Evolutionary conservation across 2,888 invertebrate genomes (phyloP), one percentile per base, ranked within the genome.

Genomic region (Sialis lutaria): DNA sequence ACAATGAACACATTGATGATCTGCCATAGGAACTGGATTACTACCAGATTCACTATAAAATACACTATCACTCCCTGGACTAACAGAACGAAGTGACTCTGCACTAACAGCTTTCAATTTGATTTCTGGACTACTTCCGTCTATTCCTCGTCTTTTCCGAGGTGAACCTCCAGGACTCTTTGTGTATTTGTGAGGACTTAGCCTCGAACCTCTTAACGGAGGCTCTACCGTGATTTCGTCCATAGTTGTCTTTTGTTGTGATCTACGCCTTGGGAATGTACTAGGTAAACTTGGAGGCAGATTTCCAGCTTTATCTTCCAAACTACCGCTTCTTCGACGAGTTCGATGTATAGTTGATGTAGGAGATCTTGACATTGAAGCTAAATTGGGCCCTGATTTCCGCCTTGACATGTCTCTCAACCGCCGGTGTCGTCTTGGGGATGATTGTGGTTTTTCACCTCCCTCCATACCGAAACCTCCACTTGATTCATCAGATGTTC

Each of bases 1-100:
- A 60, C 88, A 88, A 59, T 85, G 85, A 1, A 79, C 75, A 42
- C 53, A 53, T 51, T 69, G 68, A 48, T 70, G 70, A 7, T 54
- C 53, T 33, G 51, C 44, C 8, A 49, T 50, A 12, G 54, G 50
- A 5, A 56, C 55, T 1, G 72, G 67, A 55, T 75, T 74, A 42
- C 73, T 72, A 50, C 74, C 75, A n/a, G 69, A 77, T 62, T 87
- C 87, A 58, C 86, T 86, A 67, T 87, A 88, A 66, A 90, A 90
- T 31, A 90, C 89, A 48, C 86, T 88, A 64, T 90, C 89, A 53
- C 88, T 89, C 30, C 90, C 89, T 4, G 89, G 89, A 57, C 88
- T 88, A 39, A 85, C 87, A n/a, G 88, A 88, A 43, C 89, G 75
- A 46, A 90, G 67, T 1, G 88, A 88, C 65, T 90, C 90, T 42